Evolutionary conservation across 2,888 invertebrate species (phyloP).

Genomic region (Alitta virens): DNA sequence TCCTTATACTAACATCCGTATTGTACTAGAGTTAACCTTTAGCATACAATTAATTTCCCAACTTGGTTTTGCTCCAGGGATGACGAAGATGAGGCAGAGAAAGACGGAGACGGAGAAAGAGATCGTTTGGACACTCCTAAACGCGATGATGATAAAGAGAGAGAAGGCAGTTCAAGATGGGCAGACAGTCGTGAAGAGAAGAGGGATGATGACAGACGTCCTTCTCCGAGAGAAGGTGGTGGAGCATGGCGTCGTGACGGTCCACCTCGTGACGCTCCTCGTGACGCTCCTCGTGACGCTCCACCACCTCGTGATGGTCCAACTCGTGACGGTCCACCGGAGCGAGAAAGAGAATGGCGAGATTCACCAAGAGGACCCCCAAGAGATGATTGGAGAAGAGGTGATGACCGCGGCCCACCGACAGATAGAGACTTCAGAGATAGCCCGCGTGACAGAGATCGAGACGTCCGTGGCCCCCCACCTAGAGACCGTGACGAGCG

Average conservation of each 20-base stretch:
- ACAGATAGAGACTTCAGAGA: background rate
- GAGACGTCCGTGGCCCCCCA: background rate
- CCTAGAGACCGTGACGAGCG: conserved; percentile 22
- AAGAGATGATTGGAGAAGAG: conserved; percentile 13
- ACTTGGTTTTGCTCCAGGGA: background rate
- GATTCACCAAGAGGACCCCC: background rate
- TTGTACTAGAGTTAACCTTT: too few relatives aligned
- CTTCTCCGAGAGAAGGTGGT: background rate
- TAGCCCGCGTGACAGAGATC: conserved; percentile 2
- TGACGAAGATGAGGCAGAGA: background rate
- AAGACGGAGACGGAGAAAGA: background rate
- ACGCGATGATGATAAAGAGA: conserved; percentile 13
- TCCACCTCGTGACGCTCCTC: background rate
- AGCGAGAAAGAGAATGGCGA: conserved; percentile 16
- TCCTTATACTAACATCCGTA: too few relatives aligned
- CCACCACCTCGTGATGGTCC: conserved; percentile 1
- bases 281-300: conserved; percentile 2
- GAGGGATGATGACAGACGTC: background rate
- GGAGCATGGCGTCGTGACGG: conserved; percentile 5
- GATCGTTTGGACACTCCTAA: background rate
- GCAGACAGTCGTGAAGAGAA: background rate
- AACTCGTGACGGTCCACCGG: conserved; percentile 6
- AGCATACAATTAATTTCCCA: background rate
- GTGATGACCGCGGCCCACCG: conserved; percentile 8
- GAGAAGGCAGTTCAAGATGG: conserved; percentile 1